Base-by-base conservation (phyloP, 1,140 invertebrate species). In the Heliconius himera region DNA sequence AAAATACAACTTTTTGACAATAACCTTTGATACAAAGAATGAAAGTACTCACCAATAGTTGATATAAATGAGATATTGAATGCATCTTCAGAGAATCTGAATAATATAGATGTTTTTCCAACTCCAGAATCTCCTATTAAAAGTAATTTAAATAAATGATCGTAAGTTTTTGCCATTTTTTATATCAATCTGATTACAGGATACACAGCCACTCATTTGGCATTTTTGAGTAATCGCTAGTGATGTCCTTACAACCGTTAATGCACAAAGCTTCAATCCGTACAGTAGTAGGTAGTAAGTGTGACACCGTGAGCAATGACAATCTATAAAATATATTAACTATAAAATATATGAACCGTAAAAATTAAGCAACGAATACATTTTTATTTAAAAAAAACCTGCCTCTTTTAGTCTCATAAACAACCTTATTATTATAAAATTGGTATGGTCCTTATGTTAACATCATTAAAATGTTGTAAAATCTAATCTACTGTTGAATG, bases 31-130 rank as follows among this genome's bases (percentile, higher is more conserved):
- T 91, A 89, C 86, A 89, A 88, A 90, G 88, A 90, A 78, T 84
- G 77, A 81, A 86, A 88, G 77, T 70, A 95, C 96, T 96, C 95
- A 99, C 98, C 98, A 95, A 99, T 99, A 70, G 98, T 99, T 76
- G 98, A 99, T 92, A 99, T 99, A 95, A 99, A 99, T 74, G 99
- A 99, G 46, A 99, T 98, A 89, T 99, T 99, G 95, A 99, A 99
- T 78, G 98, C 98, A 96, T 99, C 99, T 94, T 99, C 99, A 74
- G 98, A 99, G 96, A 99, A 99, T 95, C 99, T 96, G 94, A 99
- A 99, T 80, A 99, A 95, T 91, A 99, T 98, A 95, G 99, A 99
- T 74, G 99, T 99, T 96, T 99, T 99, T 86, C 99, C 99, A 81
- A 99, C 99, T 82, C 99, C 99, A 81, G 98, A 99, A 96, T 99